Conservation (phyloP, 1,140 invertebrate species). For the Oryzaephilus surinamensis region DNA sequence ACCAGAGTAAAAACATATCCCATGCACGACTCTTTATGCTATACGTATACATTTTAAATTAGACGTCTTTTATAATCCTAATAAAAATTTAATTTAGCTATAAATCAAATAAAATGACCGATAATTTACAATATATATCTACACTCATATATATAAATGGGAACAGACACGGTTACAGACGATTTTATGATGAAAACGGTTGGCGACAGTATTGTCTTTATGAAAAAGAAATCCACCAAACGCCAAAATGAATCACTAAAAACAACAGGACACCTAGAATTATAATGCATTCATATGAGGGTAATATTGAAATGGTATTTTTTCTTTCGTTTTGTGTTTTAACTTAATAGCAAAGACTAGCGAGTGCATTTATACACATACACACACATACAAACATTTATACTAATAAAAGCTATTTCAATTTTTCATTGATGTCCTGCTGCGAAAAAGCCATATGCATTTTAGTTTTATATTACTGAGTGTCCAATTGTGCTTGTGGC, state of each 20-base stretch:
- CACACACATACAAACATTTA: background rate
- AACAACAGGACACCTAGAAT: slow-evolving; percentile 3
- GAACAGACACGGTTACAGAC: slow-evolving; percentile 1
- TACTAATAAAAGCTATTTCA: slow-evolving; percentile 10
- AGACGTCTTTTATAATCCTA: slow-evolving; percentile 10
- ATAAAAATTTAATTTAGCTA: slow-evolving; percentile 10
- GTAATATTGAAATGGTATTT: background rate
- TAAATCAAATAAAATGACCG: slow-evolving; percentile 13
- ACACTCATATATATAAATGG: slow-evolving; percentile 3
- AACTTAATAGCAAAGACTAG: slow-evolving; percentile 3
- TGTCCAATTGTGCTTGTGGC: slow-evolving; percentile 8
- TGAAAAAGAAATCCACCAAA: slow-evolving; percentile 3
- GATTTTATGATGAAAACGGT: slow-evolving; percentile 10
- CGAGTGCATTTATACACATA: background rate
- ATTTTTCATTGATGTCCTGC: slow-evolving; percentile 18
- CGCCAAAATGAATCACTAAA: slow-evolving; percentile 2
- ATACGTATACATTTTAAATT: slow-evolving; percentile 7
- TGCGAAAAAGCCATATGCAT: slow-evolving; percentile 14
- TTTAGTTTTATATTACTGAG: slow-evolving; percentile 23
- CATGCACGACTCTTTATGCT: background rate
- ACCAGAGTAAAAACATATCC: no score
- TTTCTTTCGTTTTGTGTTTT: slow-evolving; percentile 7
- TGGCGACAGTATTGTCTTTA: slow-evolving; percentile 5
- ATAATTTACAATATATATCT: slow-evolving; percentile 9
- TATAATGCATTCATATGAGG: no score